phyloP scores from a whole-genome alignment of 2,797 vertebrate genomes.

The Periparus ater region DNA sequence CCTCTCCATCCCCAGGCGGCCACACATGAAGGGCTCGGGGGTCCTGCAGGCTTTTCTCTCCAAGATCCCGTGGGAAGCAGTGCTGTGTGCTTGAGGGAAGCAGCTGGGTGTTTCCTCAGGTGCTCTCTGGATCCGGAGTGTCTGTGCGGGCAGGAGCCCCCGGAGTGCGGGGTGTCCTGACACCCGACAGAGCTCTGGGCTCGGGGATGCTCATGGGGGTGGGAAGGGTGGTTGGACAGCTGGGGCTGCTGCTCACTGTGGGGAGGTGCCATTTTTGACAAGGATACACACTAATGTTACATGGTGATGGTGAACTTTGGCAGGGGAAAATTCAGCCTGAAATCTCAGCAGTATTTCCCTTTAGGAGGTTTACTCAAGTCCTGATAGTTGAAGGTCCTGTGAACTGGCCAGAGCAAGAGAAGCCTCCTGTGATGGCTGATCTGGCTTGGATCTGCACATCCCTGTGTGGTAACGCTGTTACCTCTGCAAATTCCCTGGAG shows the following conservation, averaged over 20 bases:
- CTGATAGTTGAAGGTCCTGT: background rate
- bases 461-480: background rate
- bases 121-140: background rate
- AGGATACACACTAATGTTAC: background rate
- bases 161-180: background rate
- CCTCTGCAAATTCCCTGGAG: background rate
- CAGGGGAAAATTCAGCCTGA: background rate
- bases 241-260: background rate
- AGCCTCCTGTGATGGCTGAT: background rate
- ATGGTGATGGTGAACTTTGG: background rate
- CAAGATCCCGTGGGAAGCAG: background rate
- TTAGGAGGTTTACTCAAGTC: background rate
- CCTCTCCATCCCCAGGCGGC: background rate
- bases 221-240: background rate
- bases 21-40: fast-evolving
- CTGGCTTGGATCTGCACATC: background rate
- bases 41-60: background rate
- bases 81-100: background rate
- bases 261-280: background rate
- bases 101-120: background rate
- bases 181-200: background rate
- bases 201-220: background rate
- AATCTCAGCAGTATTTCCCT: background rate
- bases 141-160: background rate
- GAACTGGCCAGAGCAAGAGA: background rate